Evolutionary conservation across 2,888 invertebrate species (phyloP), one percentile per base, ranked within the genome.

Genomic region (Eurytoma adleriae): DNA sequence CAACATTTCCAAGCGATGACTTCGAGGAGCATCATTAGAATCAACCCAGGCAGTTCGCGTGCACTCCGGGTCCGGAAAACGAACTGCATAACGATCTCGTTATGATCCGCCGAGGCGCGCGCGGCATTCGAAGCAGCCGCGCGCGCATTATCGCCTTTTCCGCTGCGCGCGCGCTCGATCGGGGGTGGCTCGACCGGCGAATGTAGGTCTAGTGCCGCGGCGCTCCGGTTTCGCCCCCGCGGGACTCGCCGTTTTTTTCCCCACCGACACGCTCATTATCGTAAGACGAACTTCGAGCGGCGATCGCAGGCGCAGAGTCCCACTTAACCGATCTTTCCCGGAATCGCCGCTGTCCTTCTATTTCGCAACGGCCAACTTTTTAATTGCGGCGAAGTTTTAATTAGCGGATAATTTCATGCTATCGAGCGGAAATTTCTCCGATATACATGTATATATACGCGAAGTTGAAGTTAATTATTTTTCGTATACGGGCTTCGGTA

Each of bases 61-160:
- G 30, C 30, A 30, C 4, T 30, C 30, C 30, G 30, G 3, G 30
- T 30, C 30, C 4, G 3, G 30, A 30, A 30, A 30, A 30, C 30
- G 30, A 30, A 30, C 67, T 68, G 67, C 27, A 72, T 78, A 68
- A 73, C 57, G 66, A 79, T 79, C 79, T 75, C 40, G 64, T 30
- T 59, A 56, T 62, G 68, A 61, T 54, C 61, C 56, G 20, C 13
- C 67, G 62, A 61, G 30, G 20, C 72, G 61, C 61, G 66, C 74
- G 30, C 74, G 30, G 30, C 30, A 30, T 69, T 74, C 74, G 72
- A 30, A 52, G 78, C 68, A 48, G 48, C 5, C 40, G 54, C 52
- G 30, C 62, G 64, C 56, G 64, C 59, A 56, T 76, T 76, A 76
- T 76, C 69, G 30, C 62, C 56, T 56, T 50, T 30, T 71, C 7